Evolutionary conservation across 1,140 invertebrate species (phyloP).

Genomic region (Drosophila rufa): DNA sequence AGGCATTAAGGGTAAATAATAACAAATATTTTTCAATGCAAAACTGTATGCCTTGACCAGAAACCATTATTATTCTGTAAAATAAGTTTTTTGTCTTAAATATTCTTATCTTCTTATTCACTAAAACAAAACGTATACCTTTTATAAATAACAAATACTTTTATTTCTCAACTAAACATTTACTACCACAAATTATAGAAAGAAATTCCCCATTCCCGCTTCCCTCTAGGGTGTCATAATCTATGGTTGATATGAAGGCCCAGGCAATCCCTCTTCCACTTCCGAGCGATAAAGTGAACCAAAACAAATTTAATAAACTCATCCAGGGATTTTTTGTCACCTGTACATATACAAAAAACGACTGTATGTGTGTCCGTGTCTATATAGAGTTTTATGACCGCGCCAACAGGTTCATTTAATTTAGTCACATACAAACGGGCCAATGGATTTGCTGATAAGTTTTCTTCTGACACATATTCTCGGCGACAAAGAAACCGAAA

Average conservation of each 20-base stretch:
- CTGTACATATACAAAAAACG: slow-evolving; percentile 22
- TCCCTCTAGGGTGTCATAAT: slow-evolving; percentile 7
- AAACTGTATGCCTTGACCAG: background rate
- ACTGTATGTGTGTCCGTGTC: slow-evolving; percentile 21
- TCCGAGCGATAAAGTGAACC: slow-evolving; percentile 54
- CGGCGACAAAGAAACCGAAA: slow-evolving; percentile 6
- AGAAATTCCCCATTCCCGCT: background rate
- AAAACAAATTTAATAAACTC: slow-evolving; percentile 46
- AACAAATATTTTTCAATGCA: background rate
- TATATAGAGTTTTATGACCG: slow-evolving; percentile 41
- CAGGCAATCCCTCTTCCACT: slow-evolving; percentile 43
- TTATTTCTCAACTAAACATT: background rate
- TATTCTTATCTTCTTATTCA: no score
- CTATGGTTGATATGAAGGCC: slow-evolving; percentile 30
- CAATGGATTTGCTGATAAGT: slow-evolving; percentile 66
- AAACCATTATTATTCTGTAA: no score
- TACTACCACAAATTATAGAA: background rate
- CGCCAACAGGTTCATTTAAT: slow-evolving; percentile 71
- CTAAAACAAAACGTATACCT: no score
- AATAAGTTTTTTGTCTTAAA: no score
- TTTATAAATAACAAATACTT: background rate
- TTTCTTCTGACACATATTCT: slow-evolving; percentile 60
- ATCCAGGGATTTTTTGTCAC: slow-evolving; percentile 43
- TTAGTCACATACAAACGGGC: slow-evolving; percentile 60
- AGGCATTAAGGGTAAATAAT: background rate